Base-by-base conservation (phyloP, 2,113 vertebrate genomes). In the Zeus faber region DNA sequence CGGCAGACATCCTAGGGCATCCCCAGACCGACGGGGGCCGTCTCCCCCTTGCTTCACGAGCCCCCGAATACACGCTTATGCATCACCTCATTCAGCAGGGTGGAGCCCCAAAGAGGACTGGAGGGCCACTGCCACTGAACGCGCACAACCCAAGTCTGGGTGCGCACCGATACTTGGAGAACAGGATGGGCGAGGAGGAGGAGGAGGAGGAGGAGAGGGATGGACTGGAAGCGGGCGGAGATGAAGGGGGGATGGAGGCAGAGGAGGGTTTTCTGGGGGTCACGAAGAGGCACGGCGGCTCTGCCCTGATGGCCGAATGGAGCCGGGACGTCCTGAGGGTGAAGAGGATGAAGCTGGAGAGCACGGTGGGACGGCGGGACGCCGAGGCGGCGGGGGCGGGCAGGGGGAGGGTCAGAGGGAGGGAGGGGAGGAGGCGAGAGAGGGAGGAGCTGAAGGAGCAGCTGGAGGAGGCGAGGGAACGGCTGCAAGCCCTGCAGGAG, bases 391-490 rank as follows among this genome's bases (percentile, higher is more conserved):
- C 67, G 4, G 74, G 62, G 40, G 67, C 53, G 39, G 64, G 54
- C 21, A 68, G 75, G 74, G 73, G 63, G 62, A 62, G 62, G 3
- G 63, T 64, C 37, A 67, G 57, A 21, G 70, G 69, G 49, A 76
- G 71, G 57, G 83, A 82, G 25, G 79, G 76, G 7, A 87, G 77
- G 70, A 84, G 79, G 27, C 70, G 77, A 21, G 88, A 88, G 65
- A 78, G 77, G 43, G 85, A 84, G 58, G 88, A 90, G 75, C 69
- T 91, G 25, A 91, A 89, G 70, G 84, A 87, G 22, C 88, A 91
- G 72, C 69, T 91, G 55, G 87, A 88, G 56, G 87, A 89, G 65
- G 88, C 88, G 4, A 81, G 83, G 48, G 87, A 85, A 49, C 87
- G 83, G 44, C 79, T 91, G 48, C 77, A 86, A 49, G 83, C 86